phyloP scores from a whole-genome alignment of 1,140 invertebrate genomes.

The Myzus persicae region DNA sequence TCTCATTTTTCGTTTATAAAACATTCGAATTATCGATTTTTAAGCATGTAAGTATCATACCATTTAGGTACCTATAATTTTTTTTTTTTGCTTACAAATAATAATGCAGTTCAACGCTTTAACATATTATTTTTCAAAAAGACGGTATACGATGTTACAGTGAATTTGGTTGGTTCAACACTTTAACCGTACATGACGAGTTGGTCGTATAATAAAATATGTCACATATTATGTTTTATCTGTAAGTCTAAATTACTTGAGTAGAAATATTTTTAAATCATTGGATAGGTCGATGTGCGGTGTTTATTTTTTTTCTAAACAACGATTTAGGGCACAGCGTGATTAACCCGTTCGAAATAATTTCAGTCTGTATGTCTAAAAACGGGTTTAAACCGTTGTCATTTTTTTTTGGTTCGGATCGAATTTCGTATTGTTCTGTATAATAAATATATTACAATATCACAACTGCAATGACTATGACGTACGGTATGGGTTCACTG shows the following conservation, averaged over 20 bases:
- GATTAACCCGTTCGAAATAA: background rate
- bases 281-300: background rate
- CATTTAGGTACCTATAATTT: too few relatives aligned
- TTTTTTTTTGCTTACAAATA: too few relatives aligned
- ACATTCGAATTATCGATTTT: background rate
- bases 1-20: background rate
- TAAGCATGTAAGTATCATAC: background rate
- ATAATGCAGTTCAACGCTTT: too few relatives aligned
- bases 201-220: background rate
- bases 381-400: slow-evolving; percentile 14
- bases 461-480: background rate
- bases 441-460: background rate
- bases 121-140: background rate
- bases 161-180: background rate
- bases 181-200: background rate
- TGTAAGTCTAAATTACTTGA: background rate
- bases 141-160: too few relatives aligned
- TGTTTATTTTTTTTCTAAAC: background rate
- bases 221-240: background rate
- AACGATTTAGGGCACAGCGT: background rate
- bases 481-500: background rate
- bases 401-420: background rate
- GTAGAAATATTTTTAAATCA: background rate
- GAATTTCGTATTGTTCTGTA: background rate
- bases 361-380: background rate